A percentile compares a stretch with the other conserved stretches of the same genome.
These are phyloP conservation scores for Hippopotamus amphibius DNA, from an alignment of 2,113 vertebrate species.

Conservation along the genomic window DNA sequence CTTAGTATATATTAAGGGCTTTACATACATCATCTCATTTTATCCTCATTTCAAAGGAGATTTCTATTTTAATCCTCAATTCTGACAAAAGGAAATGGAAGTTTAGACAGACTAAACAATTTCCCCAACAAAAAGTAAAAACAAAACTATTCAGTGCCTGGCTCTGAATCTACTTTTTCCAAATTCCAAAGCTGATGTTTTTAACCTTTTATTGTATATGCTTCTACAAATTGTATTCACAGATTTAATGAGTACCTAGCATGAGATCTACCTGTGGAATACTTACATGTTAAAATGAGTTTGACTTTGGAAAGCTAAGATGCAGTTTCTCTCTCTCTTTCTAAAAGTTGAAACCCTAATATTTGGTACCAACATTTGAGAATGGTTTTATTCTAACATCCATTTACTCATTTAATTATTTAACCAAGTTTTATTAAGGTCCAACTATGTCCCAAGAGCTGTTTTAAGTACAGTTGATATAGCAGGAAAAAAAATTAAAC, in stretches of 20 bases:
- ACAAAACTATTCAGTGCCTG: background rate
- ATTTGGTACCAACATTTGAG: background rate
- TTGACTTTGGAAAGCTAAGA: background rate
- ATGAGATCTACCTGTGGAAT: background rate
- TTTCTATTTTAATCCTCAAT: slow-evolving; percentile 34
- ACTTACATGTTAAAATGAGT: background rate
- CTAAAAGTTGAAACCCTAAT: background rate
- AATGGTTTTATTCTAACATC: background rate
- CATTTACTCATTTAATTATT: background rate
- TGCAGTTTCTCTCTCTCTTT: background rate
- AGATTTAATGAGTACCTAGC: background rate
- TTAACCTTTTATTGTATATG: background rate
- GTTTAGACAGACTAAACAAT: background rate
- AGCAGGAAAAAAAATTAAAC: background rate
- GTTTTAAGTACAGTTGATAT: background rate
- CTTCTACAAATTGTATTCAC: background rate
- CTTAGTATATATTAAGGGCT: background rate
- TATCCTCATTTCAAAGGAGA: background rate
- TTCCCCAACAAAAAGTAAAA: background rate
- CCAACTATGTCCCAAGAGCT: background rate
- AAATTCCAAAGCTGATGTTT: background rate
- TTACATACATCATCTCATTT: background rate
- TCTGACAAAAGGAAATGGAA: slow-evolving; percentile 6
- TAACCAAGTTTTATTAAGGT: background rate
- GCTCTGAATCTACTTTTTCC: background rate